Conservation (phyloP, 1,140 invertebrate species). For the Nymphalis io region DNA sequence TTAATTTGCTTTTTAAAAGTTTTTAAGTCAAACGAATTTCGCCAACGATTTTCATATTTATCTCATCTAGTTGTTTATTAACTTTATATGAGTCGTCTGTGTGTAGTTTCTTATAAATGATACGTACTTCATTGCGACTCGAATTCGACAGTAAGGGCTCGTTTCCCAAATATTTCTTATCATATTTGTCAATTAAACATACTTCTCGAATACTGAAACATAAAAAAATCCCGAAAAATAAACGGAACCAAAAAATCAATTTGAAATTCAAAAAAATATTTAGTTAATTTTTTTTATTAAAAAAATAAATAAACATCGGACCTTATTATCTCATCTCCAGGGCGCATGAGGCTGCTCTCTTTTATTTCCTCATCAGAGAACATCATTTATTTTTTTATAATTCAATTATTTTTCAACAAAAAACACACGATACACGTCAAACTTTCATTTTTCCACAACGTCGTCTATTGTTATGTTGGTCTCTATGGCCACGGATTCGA, state of each 20-base stretch:
- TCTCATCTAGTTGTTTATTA: too few relatives aligned
- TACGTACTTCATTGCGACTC: slow-evolving; percentile 59
- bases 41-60: too few relatives aligned
- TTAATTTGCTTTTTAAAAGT: too few relatives aligned
- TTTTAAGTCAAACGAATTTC: too few relatives aligned
- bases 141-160: slow-evolving; percentile 53
- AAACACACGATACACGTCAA: slow-evolving; percentile 62
- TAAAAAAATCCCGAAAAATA: slow-evolving; percentile 41
- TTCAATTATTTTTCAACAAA: slow-evolving; percentile 74
- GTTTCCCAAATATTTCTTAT: slow-evolving; percentile 62
- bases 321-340: slow-evolving; percentile 76
- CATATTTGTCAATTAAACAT: slow-evolving; percentile 70
- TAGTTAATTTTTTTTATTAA: neutral
- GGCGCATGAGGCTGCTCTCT: slow-evolving; percentile 67
- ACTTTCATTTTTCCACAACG: slow-evolving; percentile 56
- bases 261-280: neutral
- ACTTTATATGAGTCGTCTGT: too few relatives aligned
- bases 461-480: slow-evolving; percentile 62
- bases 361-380: slow-evolving; percentile 77
- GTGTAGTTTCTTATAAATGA: too few relatives aligned
- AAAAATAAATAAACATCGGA: slow-evolving; percentile 68
- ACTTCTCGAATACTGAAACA: slow-evolving; percentile 70
- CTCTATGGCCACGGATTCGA: slow-evolving; percentile 56
- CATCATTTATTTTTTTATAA: slow-evolving; percentile 72
- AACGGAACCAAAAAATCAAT: slow-evolving; percentile 36